These are phyloP conservation scores for Erpornis zantholeuca DNA, from an alignment of 2,113 vertebrate species.

Conservation along the genomic window DNA sequence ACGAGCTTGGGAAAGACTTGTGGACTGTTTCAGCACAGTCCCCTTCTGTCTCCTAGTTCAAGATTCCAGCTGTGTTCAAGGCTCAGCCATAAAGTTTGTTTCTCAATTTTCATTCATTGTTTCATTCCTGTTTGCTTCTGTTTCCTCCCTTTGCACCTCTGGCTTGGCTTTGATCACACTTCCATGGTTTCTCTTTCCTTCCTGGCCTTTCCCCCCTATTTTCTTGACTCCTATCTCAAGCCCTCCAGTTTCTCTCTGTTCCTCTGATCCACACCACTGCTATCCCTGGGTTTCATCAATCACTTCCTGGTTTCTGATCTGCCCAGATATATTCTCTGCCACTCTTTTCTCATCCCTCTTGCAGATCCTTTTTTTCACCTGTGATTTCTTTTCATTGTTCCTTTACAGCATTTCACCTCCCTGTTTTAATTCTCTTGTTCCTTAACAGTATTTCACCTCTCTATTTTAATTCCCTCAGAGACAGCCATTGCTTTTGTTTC, in stretches of 20 bases:
- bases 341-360: neutral
- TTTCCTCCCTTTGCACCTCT: constrained; percentile 6
- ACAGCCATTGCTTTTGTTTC: neutral
- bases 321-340: neutral
- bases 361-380: neutral
- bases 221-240: neutral
- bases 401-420: neutral
- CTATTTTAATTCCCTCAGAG: neutral
- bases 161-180: constrained; percentile 14
- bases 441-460: neutral
- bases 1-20: neutral
- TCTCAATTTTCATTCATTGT: constrained; percentile 9
- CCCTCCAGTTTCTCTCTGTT: neutral
- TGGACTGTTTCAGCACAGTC: neutral
- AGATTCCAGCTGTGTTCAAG: neutral
- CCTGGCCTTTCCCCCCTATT: neutral
- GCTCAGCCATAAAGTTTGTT: neutral
- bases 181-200: constrained; percentile 27
- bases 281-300: neutral
- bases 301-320: neutral
- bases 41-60: neutral
- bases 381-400: neutral
- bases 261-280: neutral
- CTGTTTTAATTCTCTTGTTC: neutral
- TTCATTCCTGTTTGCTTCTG: constrained; percentile 23